Evolutionary conservation across 2,113 vertebrate genomes (phyloP).

Genomic region (Cettia cetti): DNA sequence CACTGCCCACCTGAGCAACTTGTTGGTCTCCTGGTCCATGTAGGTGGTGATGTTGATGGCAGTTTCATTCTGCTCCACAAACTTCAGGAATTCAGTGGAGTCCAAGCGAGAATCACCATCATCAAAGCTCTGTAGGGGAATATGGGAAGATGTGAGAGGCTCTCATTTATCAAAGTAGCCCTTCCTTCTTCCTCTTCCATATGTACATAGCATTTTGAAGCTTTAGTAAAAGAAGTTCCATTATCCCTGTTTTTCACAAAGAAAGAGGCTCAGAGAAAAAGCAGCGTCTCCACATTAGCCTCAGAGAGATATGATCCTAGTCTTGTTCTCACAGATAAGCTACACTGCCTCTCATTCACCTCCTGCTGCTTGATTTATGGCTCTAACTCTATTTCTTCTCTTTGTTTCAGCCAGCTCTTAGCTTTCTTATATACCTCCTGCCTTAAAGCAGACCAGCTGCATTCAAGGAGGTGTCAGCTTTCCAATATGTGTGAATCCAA

Average conservation of each 20-base stretch:
- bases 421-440: not conserved
- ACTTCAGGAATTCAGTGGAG: constrained; percentile 91
- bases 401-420: constrained; percentile 6
- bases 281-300: not conserved
- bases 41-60: constrained; percentile 90
- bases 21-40: constrained; percentile 92
- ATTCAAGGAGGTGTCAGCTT: not conserved
- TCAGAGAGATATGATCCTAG: not conserved
- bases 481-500: not conserved
- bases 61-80: constrained; percentile 94
- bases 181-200: not conserved
- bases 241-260: not conserved
- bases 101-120: constrained; percentile 90
- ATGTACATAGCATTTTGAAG: not conserved
- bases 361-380: constrained; percentile 56
- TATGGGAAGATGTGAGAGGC: not conserved
- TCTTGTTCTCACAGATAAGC: not conserved
- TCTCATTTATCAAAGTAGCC: not conserved
- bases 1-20: constrained; percentile 84
- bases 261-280: not conserved
- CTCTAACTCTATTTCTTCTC: not conserved
- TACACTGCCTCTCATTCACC: not conserved
- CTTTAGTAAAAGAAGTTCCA: not conserved
- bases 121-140: constrained; percentile 82
- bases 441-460: not conserved